Base-by-base conservation (phyloP, 2,113 vertebrate species). In the Miniopterus natalensis region DNA sequence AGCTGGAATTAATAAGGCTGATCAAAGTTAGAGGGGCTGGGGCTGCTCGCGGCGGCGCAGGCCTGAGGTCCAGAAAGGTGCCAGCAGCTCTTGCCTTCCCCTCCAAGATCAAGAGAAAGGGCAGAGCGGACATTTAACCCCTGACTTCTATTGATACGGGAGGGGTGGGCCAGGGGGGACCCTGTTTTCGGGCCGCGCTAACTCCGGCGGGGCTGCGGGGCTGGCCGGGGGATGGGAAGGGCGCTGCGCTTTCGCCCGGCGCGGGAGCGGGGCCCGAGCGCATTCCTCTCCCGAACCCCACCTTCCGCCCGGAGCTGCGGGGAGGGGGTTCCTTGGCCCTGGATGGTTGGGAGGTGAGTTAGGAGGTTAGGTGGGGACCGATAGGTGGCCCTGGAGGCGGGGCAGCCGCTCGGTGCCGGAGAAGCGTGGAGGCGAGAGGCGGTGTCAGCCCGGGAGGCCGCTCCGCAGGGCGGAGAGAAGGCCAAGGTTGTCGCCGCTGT, bases 1-100 rank as follows among this genome's bases (percentile, higher is more conserved):
- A 98, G 98, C 97, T 99, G 98, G 98, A 92, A 98, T 98, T 97
- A 98, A 98, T 98, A 98, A 98, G 92, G 93, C 95, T 95, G 97
- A 98, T 99, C 98, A 98, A 98, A 98, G 99, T 97, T 94, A 87
- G 95, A 11, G 42, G 66, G 29, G 84, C 94, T 42, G 66, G 68
- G 42, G n/a, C 90, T 86, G 95, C 96, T 74, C 61, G 42, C 94
- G 93, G 96, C 88, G 81, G 84, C 91, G 89, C 96, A 71, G 97
- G 95, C 96, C 97, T 92, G 88, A 97, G 96, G 96, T 97, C 97
- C 92, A 94, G 96, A 97, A 96, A 98, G 96, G 97, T 98, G 98
- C 97, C 98, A 92, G 96, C 91, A 89, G 78, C 70, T 42, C 89
- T 95, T 77, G 97, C 96, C 68, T 94, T 79, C 25, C 71, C 84